Percentiles rank a stretch among this genome's conserved stretches.
These are phyloP conservation scores for Xyrichtys novacula DNA, from an alignment of 2,797 vertebrate genomes.

Conservation along the genomic window DNA sequence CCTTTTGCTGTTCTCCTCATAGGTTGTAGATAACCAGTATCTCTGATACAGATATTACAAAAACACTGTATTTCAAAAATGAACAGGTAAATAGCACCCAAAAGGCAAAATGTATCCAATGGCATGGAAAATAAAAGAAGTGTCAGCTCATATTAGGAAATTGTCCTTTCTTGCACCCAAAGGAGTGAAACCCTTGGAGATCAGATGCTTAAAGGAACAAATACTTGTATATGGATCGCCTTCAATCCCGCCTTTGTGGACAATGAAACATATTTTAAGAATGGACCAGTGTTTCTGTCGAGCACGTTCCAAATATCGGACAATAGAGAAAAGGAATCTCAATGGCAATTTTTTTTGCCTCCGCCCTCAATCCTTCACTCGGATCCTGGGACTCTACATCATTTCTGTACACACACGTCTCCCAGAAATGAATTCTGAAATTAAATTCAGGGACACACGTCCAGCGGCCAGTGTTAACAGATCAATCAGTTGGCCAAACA, in stretches of 20 bases:
- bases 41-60: constrained; percentile 24
- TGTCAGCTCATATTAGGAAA: not conserved
- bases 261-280: constrained; percentile 28
- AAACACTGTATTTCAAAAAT: constrained; percentile 41
- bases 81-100: constrained; percentile 43
- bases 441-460: constrained; percentile 85
- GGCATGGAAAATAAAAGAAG: constrained; percentile 35
- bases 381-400: constrained; percentile 73
- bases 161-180: not conserved
- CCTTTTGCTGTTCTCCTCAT: constrained; percentile 43
- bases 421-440: constrained; percentile 83
- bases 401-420: constrained; percentile 77
- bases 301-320: constrained; percentile 41
- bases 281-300: constrained; percentile 12
- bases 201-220: not conserved
- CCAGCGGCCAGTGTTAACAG: constrained; percentile 77
- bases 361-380: constrained; percentile 60
- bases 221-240: constrained; percentile 5
- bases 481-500: constrained; percentile 86
- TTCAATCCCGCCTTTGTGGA: constrained; percentile 18
- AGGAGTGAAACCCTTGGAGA: constrained; percentile 18
- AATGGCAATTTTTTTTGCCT: constrained; percentile 57
- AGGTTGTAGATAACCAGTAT: constrained; percentile 47
- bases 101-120: constrained; percentile 44
- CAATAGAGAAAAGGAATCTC: constrained; percentile 42